A percentile compares a stretch with the other conserved stretches of the same genome.
Evolutionary conservation across 2,113 vertebrate species (phyloP).

Genomic region (Poeciliopsis occidentalis): DNA sequence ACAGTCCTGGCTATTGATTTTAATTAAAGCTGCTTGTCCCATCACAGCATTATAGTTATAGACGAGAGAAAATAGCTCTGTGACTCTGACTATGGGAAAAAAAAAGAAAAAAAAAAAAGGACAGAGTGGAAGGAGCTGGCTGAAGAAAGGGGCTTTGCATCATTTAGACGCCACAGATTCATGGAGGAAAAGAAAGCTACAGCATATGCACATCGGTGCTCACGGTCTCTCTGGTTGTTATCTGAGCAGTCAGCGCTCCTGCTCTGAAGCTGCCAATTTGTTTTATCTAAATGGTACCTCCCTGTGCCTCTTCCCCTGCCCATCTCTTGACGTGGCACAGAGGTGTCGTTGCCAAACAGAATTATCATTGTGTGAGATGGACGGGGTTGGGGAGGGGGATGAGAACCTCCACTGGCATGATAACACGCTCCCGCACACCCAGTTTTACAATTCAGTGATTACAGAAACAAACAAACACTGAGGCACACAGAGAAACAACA

Average conservation of each 20-base stretch:
- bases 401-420: constrained; percentile 44
- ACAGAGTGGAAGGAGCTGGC: constrained; percentile 18
- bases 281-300: constrained; percentile 83
- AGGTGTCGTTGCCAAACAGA: constrained; percentile 74
- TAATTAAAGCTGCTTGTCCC: constrained; percentile 91
- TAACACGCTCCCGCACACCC: constrained; percentile 57
- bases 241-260: constrained; percentile 66
- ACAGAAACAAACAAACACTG: constrained; percentile 44
- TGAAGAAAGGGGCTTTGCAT: not conserved
- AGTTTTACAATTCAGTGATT: constrained; percentile 76
- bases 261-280: constrained; percentile 79
- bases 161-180: constrained; percentile 37
- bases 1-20: constrained; percentile 95
- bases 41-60: constrained; percentile 86
- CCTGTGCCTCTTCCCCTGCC: constrained; percentile 69
- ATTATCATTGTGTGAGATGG: constrained; percentile 72
- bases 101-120: constrained; percentile 1
- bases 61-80: constrained; percentile 84
- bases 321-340: constrained; percentile 76
- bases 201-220: constrained; percentile 47
- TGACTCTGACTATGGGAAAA: constrained; percentile 74
- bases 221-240: constrained; percentile 65
- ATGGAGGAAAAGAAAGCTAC: constrained; percentile 39
- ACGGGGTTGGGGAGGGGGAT: not conserved
- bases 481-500: constrained; percentile 32